These are phyloP conservation scores for Pristiophorus japonicus DNA, from an alignment of 2,113 vertebrate species.

Conservation along the genomic window DNA sequence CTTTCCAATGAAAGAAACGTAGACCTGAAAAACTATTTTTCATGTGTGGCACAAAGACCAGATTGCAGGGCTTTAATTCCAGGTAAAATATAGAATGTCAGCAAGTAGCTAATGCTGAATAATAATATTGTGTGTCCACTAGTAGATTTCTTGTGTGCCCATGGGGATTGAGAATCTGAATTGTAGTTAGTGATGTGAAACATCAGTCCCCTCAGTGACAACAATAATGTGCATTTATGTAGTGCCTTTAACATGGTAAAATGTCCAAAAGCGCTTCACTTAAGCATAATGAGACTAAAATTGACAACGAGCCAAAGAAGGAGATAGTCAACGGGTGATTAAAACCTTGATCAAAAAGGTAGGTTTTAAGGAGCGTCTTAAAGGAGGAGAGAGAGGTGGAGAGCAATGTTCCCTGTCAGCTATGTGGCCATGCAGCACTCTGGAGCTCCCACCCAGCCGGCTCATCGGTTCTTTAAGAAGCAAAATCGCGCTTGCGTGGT, in stretches of 20 bases:
- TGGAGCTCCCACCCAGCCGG: too few relatives aligned
- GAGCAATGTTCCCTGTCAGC: too few relatives aligned
- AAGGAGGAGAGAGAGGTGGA: background rate
- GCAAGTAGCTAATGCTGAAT: background rate
- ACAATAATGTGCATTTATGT: background rate
- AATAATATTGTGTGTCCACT: too few relatives aligned
- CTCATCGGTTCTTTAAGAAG: too few relatives aligned
- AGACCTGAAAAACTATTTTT: background rate
- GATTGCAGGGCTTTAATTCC: background rate
- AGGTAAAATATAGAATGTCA: background rate
- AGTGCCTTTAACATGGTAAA: background rate
- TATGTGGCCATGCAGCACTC: too few relatives aligned
- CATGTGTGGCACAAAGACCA: background rate
- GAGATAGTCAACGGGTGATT: background rate
- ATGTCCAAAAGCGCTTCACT: background rate
- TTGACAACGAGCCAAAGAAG: background rate
- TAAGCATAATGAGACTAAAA: too few relatives aligned
- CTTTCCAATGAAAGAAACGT: background rate
- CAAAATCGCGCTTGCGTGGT: too few relatives aligned
- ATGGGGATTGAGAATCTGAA: background rate
- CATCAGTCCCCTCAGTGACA: background rate
- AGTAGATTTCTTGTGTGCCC: background rate
- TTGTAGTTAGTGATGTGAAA: background rate
- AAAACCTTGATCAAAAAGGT: background rate
- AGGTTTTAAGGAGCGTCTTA: background rate